phyloP scores from a whole-genome alignment of 2,888 invertebrate species.

The Bombyx huttoni region DNA sequence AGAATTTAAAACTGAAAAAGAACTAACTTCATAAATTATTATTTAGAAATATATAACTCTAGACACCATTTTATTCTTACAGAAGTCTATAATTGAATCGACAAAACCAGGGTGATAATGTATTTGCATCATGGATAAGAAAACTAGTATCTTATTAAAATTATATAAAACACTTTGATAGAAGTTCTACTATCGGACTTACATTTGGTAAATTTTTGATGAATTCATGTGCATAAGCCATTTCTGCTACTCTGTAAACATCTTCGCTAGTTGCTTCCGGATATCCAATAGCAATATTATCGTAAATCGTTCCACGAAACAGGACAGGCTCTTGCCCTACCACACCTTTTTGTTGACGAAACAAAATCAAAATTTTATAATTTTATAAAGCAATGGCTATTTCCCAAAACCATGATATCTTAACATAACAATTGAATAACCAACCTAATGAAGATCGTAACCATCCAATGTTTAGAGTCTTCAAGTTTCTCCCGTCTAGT shows the following conservation, averaged over 20 bases:
- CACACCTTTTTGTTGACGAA: constrained; percentile 66
- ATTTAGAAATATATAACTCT: too few relatives aligned
- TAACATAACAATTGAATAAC: constrained; percentile 4
- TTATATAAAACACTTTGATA: too few relatives aligned
- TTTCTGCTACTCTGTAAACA: constrained; percentile 78
- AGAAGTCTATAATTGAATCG: too few relatives aligned
- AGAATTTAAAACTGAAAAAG: too few relatives aligned
- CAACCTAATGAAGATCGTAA: constrained; percentile 79
- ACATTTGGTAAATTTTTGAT: constrained; percentile 79
- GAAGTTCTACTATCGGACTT: constrained; percentile 5
- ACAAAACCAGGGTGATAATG: too few relatives aligned
- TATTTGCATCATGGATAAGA: too few relatives aligned
- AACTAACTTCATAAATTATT: too few relatives aligned
- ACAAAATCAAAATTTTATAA: background rate
- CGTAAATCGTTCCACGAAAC: constrained; percentile 84
- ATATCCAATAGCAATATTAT: constrained; percentile 80
- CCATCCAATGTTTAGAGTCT: constrained; percentile 80
- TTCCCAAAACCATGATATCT: too few relatives aligned
- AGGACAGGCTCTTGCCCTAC: constrained; percentile 92
- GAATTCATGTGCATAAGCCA: constrained; percentile 84
- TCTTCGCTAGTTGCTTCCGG: constrained; percentile 76
- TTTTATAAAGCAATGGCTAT: background rate
- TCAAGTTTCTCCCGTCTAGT: constrained; percentile 77
- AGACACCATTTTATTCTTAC: too few relatives aligned
- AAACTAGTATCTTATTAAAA: too few relatives aligned